Evolutionary conservation across 2,888 invertebrate species (phyloP), one percentile per base, ranked within the genome.

Genomic region (Xestia c-nigrum): DNA sequence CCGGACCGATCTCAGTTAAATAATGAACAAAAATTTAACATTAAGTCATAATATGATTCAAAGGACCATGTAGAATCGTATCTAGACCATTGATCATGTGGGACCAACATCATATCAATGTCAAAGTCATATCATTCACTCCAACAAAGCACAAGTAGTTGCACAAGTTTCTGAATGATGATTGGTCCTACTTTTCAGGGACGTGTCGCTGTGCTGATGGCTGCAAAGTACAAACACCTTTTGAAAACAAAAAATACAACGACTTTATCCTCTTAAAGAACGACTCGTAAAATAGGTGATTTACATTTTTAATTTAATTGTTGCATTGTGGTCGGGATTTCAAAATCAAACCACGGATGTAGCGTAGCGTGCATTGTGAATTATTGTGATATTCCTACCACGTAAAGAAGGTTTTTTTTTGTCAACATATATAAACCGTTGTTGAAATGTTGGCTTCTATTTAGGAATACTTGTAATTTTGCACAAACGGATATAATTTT

Each of bases 311-410:
- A 63, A 83, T 67, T 70, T 67, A 72, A 57, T 79, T 69, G 61
- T 57, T 80, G 43, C 47, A 43, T 40, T 72, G 63, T 64, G 40
- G 43, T 64, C 55, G 2, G 72, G 47, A 75, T 83, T 83, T 85
- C 78, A 70, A 77, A 81, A 85, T 70, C 40, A 61, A 55, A 70
- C 74, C 63, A 24, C 72, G 59, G 65, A 74, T 65, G 57, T 67
- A 72, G 55, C 46, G 68, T 73, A 59, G 61, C 55, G 52, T 78
- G 63, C 69, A 68, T 69, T 80, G 50, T 69, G 50, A 52, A 38
- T 75, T 70, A 46, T 75, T 70, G 81, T 81, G 24, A 47, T 83
- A 85, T 81, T 73, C 43, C 64, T 72, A 24, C 43, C 40, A 73
- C 46, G 47, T 80, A 59, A 72, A 71, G 5, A 14, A 52, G 14